A percentile compares a stretch with the other conserved stretches of the same genome.
phyloP scores from a whole-genome alignment of 2,797 vertebrate genomes.

The Odontamblyopus rebecca region DNA sequence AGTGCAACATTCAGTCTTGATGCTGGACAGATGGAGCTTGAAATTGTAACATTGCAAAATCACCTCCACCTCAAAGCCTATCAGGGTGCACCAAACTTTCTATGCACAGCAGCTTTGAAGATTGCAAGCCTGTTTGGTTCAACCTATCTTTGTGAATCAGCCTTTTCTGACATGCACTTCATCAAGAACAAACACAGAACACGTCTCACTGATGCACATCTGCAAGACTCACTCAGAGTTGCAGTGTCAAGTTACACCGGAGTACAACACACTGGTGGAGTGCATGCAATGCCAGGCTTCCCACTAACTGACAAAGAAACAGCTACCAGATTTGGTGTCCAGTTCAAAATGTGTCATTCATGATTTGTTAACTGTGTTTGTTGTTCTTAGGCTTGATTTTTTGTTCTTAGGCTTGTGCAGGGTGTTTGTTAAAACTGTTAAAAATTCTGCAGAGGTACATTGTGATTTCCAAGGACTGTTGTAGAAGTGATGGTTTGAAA shows the following conservation, averaged over 20 bases:
- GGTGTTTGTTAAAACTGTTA: too few species aligned
- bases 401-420: too few species aligned
- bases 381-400: too few species aligned
- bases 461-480: too few species aligned
- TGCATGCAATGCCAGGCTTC: not conserved
- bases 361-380: too few species aligned
- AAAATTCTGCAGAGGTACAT: too few species aligned
- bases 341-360: too few species aligned
- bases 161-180: conserved; percentile 13
- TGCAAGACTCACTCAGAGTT: conserved; percentile 25
- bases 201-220: conserved; percentile 27
- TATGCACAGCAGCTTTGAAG: conserved; percentile 23
- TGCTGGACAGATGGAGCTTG: conserved; percentile 31
- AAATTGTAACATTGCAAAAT: conserved; percentile 34
- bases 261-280: not conserved
- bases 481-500: too few species aligned
- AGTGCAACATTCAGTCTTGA: conserved; percentile 21
- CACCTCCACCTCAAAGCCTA: conserved; percentile 37
- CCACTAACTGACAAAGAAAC: too few species aligned
- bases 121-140: conserved; percentile 21
- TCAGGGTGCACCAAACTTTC: conserved; percentile 20
- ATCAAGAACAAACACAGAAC: conserved; percentile 37
- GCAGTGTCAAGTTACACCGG: conserved; percentile 25
- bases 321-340: too few species aligned
- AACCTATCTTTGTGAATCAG: conserved; percentile 11